Percentiles rank a stretch among this genome's conserved stretches.
phyloP scores from a whole-genome alignment of 2,797 vertebrate genomes.

The Enteromius mattozi region DNA sequence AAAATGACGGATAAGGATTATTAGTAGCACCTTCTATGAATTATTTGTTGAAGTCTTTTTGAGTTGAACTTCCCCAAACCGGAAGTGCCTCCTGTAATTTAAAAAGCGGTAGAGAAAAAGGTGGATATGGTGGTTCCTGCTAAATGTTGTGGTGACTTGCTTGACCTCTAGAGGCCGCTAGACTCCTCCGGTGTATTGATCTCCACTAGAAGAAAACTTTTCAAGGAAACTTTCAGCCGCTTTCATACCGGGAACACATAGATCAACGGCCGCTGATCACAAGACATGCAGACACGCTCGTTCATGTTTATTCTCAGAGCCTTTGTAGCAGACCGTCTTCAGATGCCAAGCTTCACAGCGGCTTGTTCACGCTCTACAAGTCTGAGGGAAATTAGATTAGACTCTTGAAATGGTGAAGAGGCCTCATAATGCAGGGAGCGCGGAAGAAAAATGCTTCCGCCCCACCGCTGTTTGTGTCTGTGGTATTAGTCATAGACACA shows the following conservation, averaged over 20 bases:
- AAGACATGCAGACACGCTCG: slow-evolving; percentile 34
- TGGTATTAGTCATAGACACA: slow-evolving; percentile 58
- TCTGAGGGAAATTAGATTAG: slow-evolving; percentile 63
- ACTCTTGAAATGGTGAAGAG: slow-evolving; percentile 62
- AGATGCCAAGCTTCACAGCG: slow-evolving; percentile 58
- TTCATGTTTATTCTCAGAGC: slow-evolving; percentile 52
- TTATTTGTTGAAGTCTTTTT: background rate
- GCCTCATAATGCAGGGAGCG: slow-evolving; percentile 56
- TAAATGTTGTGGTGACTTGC: slow-evolving; percentile 2
- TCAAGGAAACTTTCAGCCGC: slow-evolving; percentile 38
- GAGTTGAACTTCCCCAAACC: background rate
- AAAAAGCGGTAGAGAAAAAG: background rate
- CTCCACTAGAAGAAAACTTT: slow-evolving; percentile 32
- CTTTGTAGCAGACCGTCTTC: slow-evolving; percentile 45
- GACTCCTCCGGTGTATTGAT: slow-evolving; percentile 50
- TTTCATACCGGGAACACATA: slow-evolving; percentile 48
- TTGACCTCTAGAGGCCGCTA: slow-evolving; percentile 60
- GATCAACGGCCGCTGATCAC: slow-evolving; percentile 38
- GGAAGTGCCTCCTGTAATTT: background rate
- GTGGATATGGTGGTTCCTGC: background rate
- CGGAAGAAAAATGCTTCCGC: slow-evolving; percentile 52
- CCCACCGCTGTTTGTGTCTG: slow-evolving; percentile 54
- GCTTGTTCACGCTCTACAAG: slow-evolving; percentile 59
- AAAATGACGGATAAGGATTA: background rate
- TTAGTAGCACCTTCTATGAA: background rate